Evolutionary conservation across 2,888 invertebrate genomes (phyloP), one percentile per base, ranked within the genome.

Genomic region (Notodonta dromedarius): DNA sequence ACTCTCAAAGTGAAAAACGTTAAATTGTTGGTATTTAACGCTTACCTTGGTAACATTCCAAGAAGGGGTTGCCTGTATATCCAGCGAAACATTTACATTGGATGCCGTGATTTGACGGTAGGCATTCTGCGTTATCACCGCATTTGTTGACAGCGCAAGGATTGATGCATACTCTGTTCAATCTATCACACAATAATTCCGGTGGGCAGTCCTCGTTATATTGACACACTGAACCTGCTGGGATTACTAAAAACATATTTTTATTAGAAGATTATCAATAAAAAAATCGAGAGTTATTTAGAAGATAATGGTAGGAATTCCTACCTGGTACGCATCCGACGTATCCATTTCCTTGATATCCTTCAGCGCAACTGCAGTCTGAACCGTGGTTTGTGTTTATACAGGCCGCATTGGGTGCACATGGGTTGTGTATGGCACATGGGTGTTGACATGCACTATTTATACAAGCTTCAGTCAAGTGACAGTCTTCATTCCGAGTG

Each of bases 191-290:
- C 32, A 97, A 92, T 77, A 97, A 95, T 78, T 96, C 95, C n/a
- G 97, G 96, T 60, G 97, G 97, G 83, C 98, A 98, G 80, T 98
- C 98, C 93, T 97, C 97, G 80, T 98, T 98, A 87, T 97, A 97
- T 85, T 98, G 98, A 84, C 98, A 98, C 58, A 97, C 94, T 71
- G 91, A 89, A 75, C 85, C 84, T 57, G 86, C 68, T 67, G 83
- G 77, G 69, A 80, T 77, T 51, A 90, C 89, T 90, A 88, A 84
- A 89, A 87, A 11, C 53, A 69, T 14, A 74, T 54, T 42, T 59
- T n/a, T 5, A 58, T 68, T 62, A 65, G 5, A 54, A 39, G 54
- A 12, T 39, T 7, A 39, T n/a, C 4, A 40, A 54, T 24, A 32
- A 52, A 24, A 0, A 14, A 56, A 59, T 24, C 39, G 59, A 24